Evolutionary conservation across 2,888 invertebrate genomes (phyloP).

Genomic region (Lycaena phlaeas): DNA sequence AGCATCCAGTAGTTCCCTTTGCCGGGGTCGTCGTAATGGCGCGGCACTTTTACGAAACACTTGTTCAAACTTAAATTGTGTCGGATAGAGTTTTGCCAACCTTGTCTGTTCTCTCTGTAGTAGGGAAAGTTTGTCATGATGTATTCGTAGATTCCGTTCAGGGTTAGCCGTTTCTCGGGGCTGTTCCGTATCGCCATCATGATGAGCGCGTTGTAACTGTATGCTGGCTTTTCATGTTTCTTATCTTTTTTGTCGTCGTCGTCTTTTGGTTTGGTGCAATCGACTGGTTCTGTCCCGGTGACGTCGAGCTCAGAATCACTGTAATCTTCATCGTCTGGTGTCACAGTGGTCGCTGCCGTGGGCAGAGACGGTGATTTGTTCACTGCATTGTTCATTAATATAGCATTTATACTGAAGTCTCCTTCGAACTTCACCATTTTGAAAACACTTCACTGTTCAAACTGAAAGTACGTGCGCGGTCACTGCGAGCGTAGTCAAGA

Average conservation of each 20-base stretch:
- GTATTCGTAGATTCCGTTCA: conserved; percentile 98
- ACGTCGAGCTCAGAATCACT: conserved; percentile 84
- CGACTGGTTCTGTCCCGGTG: conserved; percentile 82
- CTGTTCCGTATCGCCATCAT: conserved; percentile 99
- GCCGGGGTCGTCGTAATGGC: conserved; percentile 99
- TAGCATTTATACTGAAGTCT: conserved; percentile 86
- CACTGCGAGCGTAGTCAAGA: conserved; percentile 50
- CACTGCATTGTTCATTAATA: conserved; percentile 75
- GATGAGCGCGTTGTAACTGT: conserved; percentile 98
- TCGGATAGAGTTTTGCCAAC: conserved; percentile 99
- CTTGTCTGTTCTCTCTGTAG: conserved; percentile 97
- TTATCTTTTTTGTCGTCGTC: conserved; percentile 60
- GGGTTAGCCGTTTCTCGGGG: conserved; percentile 92
- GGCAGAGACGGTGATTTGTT: conserved; percentile 56
- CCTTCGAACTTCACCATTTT: conserved; percentile 75
- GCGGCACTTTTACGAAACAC: conserved; percentile 97
- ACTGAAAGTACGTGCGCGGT: conserved; percentile 38
- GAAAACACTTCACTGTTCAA: conserved; percentile 38
- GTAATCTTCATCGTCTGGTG: conserved; percentile 48
- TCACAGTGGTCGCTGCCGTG: conserved; percentile 50
- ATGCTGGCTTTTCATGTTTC: conserved; percentile 95
- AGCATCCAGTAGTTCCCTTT: conserved; percentile 99
- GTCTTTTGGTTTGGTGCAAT: conserved; percentile 74
- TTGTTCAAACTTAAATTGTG: conserved; percentile 98
- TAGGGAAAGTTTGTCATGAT: conserved; percentile 99